Conservation (phyloP, 2,888 invertebrate species). For the Danaus chrysippus region DNA sequence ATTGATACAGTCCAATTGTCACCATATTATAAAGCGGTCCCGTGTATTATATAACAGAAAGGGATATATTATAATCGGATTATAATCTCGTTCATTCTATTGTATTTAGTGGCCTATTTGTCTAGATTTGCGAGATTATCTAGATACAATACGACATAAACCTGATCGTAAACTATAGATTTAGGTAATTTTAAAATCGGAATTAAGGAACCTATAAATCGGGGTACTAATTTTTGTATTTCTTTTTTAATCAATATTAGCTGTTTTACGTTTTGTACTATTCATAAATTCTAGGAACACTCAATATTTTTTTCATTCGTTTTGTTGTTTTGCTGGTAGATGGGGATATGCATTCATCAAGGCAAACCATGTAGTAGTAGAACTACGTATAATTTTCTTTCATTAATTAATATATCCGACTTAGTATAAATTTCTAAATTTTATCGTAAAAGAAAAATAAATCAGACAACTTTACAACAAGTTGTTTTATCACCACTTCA, state of each 20-base stretch:
- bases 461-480: conserved; percentile 25
- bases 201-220: background rate
- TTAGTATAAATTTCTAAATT: background rate
- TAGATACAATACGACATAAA: conserved; percentile 1
- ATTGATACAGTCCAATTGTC: too few relatives aligned
- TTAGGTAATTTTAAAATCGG: background rate
- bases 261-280: too few relatives aligned
- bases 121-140: conserved; percentile 4
- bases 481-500: conserved; percentile 24
- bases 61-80: background rate
- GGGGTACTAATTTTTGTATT: background rate
- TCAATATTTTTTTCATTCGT: too few relatives aligned
- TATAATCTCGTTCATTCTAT: conserved; percentile 3
- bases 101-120: conserved; percentile 4
- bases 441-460: background rate
- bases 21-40: background rate
- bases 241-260: background rate
- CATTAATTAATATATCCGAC: background rate
- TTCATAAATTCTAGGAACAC: too few relatives aligned
- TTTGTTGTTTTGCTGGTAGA: too few relatives aligned
- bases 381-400: too few relatives aligned
- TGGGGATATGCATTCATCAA: too few relatives aligned
- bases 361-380: too few relatives aligned
- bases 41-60: background rate
- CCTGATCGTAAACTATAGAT: background rate